Conservation (phyloP, 2,113 vertebrate genomes). For the Poecile atricapillus region DNA sequence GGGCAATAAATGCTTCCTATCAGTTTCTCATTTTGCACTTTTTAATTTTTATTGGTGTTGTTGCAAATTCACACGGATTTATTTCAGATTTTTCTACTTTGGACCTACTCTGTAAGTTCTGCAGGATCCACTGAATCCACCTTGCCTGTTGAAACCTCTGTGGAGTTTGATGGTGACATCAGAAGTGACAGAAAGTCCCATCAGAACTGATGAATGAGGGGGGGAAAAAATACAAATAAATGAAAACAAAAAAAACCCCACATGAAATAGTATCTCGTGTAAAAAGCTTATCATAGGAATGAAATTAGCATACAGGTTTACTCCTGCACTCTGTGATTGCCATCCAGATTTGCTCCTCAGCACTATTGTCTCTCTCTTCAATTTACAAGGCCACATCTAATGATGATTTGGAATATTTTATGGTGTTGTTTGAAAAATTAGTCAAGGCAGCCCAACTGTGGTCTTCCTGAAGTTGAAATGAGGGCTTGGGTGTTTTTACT, state of each 20-base stretch:
- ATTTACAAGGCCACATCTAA: neutral
- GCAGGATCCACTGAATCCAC: neutral
- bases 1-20: neutral
- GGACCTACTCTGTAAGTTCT: neutral
- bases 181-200: neutral
- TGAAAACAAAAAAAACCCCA: fast-evolving
- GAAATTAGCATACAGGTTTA: neutral
- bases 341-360: neutral
- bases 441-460: neutral
- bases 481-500: neutral
- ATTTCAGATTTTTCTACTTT: neutral
- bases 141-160: neutral
- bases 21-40: neutral
- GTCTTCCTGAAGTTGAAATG: neutral
- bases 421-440: neutral
- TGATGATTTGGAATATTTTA: neutral
- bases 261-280: neutral
- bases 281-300: neutral
- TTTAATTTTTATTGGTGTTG: neutral
- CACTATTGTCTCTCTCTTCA: neutral
- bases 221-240: neutral
- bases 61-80: neutral
- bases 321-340: neutral
- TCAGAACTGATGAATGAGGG: neutral
- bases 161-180: neutral